Conservation (phyloP, 2,113 vertebrate genomes). For the Myocastor coypus region DNA sequence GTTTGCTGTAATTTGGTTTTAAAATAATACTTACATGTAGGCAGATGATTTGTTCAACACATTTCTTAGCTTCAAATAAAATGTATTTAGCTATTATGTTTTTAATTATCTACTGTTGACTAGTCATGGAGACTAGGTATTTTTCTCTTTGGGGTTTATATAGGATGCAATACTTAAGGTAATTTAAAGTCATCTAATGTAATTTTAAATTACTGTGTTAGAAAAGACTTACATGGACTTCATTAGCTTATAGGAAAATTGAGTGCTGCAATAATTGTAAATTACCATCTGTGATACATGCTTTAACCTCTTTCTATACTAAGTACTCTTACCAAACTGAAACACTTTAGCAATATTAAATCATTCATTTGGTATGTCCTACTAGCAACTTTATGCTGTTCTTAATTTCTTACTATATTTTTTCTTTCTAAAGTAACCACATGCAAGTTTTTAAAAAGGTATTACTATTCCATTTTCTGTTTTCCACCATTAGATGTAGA, state of each 20-base stretch:
- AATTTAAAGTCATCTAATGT: slow-evolving; percentile 80
- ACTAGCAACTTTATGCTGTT: slow-evolving; percentile 57
- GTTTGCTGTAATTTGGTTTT: slow-evolving; percentile 66
- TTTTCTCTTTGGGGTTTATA: slow-evolving; percentile 68
- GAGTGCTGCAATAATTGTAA: slow-evolving; percentile 81
- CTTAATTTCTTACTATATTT: slow-evolving; percentile 65
- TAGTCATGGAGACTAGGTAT: slow-evolving; percentile 68
- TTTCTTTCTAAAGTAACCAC: slow-evolving; percentile 26
- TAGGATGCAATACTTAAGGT: slow-evolving; percentile 73
- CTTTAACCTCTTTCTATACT: slow-evolving; percentile 65
- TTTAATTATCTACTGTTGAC: slow-evolving; percentile 60
- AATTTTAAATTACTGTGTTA: slow-evolving; percentile 77
- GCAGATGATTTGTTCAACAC: slow-evolving; percentile 41
- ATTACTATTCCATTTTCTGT: neutral
- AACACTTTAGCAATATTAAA: slow-evolving; percentile 63
- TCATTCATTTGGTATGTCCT: slow-evolving; percentile 26
- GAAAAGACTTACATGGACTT: slow-evolving; percentile 72
- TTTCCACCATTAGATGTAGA: neutral
- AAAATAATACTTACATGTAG: slow-evolving; percentile 46
- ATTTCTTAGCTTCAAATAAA: slow-evolving; percentile 58
- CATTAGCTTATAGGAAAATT: slow-evolving; percentile 75
- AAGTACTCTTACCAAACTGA: slow-evolving; percentile 68
- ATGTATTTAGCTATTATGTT: slow-evolving; percentile 71
- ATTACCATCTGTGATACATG: slow-evolving; percentile 73
- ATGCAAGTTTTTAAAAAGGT: neutral